Evolutionary conservation across 2,797 vertebrate species (phyloP).

Genomic region (Anguilla megastoma): DNA sequence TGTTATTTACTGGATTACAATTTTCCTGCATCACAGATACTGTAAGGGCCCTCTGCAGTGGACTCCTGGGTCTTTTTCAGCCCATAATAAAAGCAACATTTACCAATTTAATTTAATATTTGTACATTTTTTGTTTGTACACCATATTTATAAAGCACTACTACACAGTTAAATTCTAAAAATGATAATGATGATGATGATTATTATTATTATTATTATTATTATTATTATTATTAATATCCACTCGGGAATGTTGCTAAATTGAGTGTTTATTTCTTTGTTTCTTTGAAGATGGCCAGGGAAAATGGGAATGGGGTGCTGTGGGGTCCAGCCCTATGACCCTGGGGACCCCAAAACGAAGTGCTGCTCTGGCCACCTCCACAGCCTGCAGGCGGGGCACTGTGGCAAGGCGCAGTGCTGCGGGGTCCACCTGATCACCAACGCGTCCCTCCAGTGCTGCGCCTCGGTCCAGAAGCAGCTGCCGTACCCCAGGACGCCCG

Average conservation of each 20-base stretch:
- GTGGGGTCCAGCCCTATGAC: neutral
- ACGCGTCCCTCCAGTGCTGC: slow-evolving; percentile 1
- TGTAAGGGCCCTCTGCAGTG: too few species aligned
- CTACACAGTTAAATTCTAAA: too few species aligned
- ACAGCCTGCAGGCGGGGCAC: neutral
- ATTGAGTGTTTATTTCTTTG: neutral
- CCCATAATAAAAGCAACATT: too few species aligned
- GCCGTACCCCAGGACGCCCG: neutral
- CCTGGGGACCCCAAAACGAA: neutral
- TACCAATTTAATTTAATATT: too few species aligned
- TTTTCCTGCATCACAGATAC: too few species aligned
- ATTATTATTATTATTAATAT: neutral
- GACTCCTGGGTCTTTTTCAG: too few species aligned
- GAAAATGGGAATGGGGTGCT: neutral
- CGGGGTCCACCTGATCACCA: slow-evolving; percentile 4
- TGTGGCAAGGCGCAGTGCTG: neutral
- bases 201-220: neutral
- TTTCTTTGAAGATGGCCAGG: neutral
- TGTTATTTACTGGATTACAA: too few species aligned
- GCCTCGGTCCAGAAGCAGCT: neutral
- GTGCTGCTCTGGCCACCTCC: slow-evolving; percentile 10
- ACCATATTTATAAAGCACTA: too few species aligned
- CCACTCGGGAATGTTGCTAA: neutral
- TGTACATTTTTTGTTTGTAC: too few species aligned
- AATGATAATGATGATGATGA: neutral